phyloP scores from a whole-genome alignment of 2,113 vertebrate species.

The Callithrix jacchus region DNA sequence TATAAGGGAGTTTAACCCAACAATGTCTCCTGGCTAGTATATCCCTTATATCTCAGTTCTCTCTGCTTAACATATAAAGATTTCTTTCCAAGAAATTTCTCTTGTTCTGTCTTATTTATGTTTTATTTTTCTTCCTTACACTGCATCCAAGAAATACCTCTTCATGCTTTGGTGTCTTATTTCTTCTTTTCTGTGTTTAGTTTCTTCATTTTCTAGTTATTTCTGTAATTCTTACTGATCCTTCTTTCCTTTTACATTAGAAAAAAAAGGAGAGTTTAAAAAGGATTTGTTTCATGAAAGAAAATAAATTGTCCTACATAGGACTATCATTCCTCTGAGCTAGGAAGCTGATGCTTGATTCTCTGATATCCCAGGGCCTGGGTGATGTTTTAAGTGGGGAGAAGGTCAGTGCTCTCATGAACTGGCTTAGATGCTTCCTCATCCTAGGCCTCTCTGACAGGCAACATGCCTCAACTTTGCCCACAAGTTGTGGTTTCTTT shows the following conservation, averaged over 20 bases:
- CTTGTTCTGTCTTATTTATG: background rate
- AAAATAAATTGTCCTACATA: background rate
- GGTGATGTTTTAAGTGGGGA: background rate
- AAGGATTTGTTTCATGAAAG: background rate
- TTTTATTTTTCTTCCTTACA: background rate
- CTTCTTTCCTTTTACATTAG: background rate
- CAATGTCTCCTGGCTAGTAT: background rate
- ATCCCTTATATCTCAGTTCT: background rate
- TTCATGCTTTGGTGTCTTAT: background rate
- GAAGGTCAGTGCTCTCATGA: background rate
- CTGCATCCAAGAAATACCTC: background rate
- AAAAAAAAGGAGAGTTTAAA: background rate
- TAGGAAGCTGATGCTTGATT: background rate
- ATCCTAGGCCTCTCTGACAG: background rate
- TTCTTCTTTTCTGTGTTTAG: background rate
- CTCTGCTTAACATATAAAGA: background rate
- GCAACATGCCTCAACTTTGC: background rate
- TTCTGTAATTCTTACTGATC: background rate
- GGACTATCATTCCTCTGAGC: background rate
- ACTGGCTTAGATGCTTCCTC: background rate
- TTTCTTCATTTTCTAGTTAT: background rate
- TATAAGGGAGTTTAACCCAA: background rate
- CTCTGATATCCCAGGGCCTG: background rate
- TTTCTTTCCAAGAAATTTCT: background rate
- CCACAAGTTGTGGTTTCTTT: background rate